Evolutionary conservation across 1,140 invertebrate species (phyloP), one percentile per base, ranked within the genome.

Genomic region (Drosophila malerkotliana): DNA sequence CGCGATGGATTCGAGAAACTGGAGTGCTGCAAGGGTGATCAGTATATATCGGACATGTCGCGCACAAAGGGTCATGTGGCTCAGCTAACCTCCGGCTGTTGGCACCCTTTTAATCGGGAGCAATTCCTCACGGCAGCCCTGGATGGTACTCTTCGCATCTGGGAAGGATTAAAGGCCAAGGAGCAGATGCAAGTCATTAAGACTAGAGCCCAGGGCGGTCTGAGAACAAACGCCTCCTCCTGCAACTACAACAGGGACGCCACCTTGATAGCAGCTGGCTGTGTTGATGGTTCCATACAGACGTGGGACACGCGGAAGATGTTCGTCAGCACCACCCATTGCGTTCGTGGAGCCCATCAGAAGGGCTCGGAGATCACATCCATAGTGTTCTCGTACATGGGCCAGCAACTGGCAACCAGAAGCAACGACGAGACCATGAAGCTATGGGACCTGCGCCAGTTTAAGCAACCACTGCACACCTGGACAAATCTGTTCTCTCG

Each of bases 21-120:
- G 12, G 98, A 99, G 92, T 99, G 98, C 79, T 96, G 98, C 0
- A 98, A 99, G 92, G 97, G 98, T 3, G 98, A 99, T 92, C 98
- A 98, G 92, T 99, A 99, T 89, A 96, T 99, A 32, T 95, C 96
- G 1, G 98, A 99, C 92, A 97, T 98, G 95, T 95, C 96, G 0
- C 94, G 94, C 74, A 99, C 98, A 0, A 99, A 99, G 93, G 99
- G 99, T 0, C 99, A 99, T 90, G 97, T 97, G 9, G 98, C 98
- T 0, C 95, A 97, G 45, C 92, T 99, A 6, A 98, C 98, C 77
- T 94, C 94, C 72, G 98, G 98, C 1, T 95, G 95, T 79, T 99
- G 98, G 97, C 97, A 99, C 94, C 98, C 99, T 0, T 95, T 96
- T 67, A 94, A 94, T 0, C 95, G 96, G 75, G 96, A 98, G 83